Evolutionary conservation across 2,113 vertebrate genomes (phyloP).

Genomic region (Tyrannus savana): DNA sequence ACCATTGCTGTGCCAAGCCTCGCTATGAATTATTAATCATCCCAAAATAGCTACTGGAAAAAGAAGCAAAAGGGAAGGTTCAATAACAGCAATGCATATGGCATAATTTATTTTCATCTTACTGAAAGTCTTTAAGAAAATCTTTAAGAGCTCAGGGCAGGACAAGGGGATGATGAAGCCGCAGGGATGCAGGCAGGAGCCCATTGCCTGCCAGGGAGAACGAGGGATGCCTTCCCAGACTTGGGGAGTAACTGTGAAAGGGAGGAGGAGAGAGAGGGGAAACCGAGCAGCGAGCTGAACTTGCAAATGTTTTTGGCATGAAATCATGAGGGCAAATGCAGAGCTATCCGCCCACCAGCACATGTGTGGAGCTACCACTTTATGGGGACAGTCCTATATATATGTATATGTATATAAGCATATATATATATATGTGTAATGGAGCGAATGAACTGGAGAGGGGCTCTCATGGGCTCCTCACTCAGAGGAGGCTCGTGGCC

Average conservation of each 20-base stretch:
- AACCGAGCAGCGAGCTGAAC: neutral
- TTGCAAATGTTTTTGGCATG: slow-evolving; percentile 56
- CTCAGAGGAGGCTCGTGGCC: rapidly evolving
- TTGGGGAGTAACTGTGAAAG: neutral
- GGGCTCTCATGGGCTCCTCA: neutral
- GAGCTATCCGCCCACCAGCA: slow-evolving; percentile 24
- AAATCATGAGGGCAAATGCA: slow-evolving; percentile 58
- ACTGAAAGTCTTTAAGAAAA: neutral
- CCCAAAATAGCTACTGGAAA: slow-evolving; percentile 29
- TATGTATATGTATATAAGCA: neutral
- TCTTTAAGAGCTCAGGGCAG: neutral
- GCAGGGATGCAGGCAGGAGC: neutral
- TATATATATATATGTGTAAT: neutral
- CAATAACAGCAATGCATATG: neutral
- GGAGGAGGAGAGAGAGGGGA: neutral
- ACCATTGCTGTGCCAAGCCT: neutral
- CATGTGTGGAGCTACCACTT: neutral
- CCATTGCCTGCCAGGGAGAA: neutral
- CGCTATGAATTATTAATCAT: neutral
- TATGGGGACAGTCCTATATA: neutral
- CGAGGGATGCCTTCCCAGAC: neutral
- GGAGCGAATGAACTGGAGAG: neutral
- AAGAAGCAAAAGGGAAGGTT: neutral
- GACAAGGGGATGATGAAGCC: neutral
- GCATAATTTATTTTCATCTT: neutral